Base-by-base conservation (phyloP, 2,888 invertebrate genomes). In the Bombyx huttoni region DNA sequence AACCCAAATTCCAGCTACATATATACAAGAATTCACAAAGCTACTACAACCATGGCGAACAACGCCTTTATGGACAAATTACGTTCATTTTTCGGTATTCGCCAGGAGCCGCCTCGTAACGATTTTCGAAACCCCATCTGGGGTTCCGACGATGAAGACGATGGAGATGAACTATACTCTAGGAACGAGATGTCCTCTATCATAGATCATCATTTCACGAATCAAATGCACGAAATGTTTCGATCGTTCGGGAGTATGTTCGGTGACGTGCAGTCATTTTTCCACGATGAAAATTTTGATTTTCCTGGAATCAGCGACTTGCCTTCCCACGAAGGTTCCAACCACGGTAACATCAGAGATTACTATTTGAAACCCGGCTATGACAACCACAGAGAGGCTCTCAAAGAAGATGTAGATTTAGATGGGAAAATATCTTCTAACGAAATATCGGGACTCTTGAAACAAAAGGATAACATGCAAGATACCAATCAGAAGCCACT, bases 71-170 rank as follows among this genome's bases (percentile, higher is more conserved):
- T 84, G 77, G 75, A 79, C 52, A 81, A 69, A 63, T 56, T 88
- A 49, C 73, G 75, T 34, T 61, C 71, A 35, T 84, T 86, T 65
- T 71, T 88, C 52, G 87, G 87, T 34, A 47, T 84, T 40, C 62
- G 62, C 34, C 65, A 68, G 49, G 73, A 79, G 51, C 74, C 78
- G 46, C 85, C 83, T 33, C 68, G 70, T 61, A 88, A 85, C 56
- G 85, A 87, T 59, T 88, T 88, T 61, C 77, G 88, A 50, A 88
- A 88, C 62, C 88, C 88, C 6, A 85, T 88, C 60, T 87, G 88
- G 87, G 79, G 76, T 51, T 78, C 81, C 7, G 86, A 86, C 54
- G 86, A 86, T 56, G 86, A 86, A 58, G 87, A 86, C 55, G 81
- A 81, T 46, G 83, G 73, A 3, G 86, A 86, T 58, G 87, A 87